Conservation (phyloP, 2,888 invertebrate genomes). For the Prosapia bicincta region DNA sequence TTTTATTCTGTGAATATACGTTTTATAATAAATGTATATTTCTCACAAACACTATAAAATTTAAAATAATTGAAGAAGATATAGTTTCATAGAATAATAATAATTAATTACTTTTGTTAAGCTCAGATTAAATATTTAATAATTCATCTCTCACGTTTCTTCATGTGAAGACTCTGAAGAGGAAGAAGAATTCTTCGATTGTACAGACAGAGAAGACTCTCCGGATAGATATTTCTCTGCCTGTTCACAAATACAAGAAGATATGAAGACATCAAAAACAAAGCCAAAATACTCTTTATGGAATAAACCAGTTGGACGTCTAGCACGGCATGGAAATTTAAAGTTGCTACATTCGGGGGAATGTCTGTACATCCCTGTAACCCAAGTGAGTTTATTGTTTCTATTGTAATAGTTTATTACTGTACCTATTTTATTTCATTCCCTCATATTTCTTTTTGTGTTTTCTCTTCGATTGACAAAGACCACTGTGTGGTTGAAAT, state of each 20-base stretch:
- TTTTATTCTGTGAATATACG: too few relatives aligned
- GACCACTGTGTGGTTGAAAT: too few relatives aligned
- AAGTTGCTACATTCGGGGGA: conserved; percentile 66
- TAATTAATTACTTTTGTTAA: too few relatives aligned
- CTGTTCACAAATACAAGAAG: conserved; percentile 32
- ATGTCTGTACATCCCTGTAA: conserved; percentile 73
- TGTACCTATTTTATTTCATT: too few relatives aligned
- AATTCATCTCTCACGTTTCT: too few relatives aligned
- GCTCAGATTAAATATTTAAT: too few relatives aligned
- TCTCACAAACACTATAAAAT: too few relatives aligned
- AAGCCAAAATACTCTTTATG: conserved; percentile 50
- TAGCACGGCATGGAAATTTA: conserved; percentile 63
- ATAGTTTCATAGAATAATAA: too few relatives aligned
- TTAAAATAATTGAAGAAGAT: background rate
- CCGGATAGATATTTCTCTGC: background rate
- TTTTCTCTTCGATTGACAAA: too few relatives aligned
- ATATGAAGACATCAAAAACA: conserved; percentile 29
- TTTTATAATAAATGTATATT: background rate
- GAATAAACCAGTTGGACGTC: conserved; percentile 66
- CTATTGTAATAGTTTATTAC: too few relatives aligned
- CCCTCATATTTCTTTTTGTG: too few relatives aligned
- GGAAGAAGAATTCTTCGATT: conserved; percentile 71
- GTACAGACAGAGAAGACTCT: conserved; percentile 50
- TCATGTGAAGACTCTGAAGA: conserved; percentile 37
- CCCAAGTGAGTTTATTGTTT: conserved; percentile 57